Conservation (phyloP, 2,888 invertebrate genomes). For the Megamerina dolium region DNA sequence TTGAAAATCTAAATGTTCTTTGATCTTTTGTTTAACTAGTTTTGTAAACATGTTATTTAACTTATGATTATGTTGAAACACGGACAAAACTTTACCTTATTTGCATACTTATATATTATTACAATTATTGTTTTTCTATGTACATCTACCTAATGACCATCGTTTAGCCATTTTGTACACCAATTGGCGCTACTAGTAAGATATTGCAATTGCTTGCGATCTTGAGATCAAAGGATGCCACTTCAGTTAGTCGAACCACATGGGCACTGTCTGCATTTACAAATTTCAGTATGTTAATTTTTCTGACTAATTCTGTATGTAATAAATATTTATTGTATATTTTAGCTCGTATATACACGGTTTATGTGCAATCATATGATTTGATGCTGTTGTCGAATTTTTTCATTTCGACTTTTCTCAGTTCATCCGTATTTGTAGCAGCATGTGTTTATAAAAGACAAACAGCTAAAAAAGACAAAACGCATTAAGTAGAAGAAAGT, state of each 20-base stretch:
- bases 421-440: constrained; percentile 64
- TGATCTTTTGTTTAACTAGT: no score
- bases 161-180: constrained; percentile 51
- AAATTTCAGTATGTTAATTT: constrained; percentile 65
- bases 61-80: no score
- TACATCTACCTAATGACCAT: no score
- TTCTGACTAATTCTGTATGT: not conserved
- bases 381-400: constrained; percentile 67
- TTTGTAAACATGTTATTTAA: no score
- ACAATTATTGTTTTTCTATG: no score
- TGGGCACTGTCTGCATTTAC: constrained; percentile 79
- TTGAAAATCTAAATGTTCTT: no score
- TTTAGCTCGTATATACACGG: constrained; percentile 75
- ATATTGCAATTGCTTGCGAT: constrained; percentile 72
- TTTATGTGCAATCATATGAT: constrained; percentile 73
- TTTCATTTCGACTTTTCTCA: constrained; percentile 62
- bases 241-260: constrained; percentile 70
- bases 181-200: constrained; percentile 78
- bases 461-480: constrained; percentile 29
- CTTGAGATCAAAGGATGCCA: constrained; percentile 62
- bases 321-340: constrained; percentile 25
- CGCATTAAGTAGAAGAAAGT: no score
- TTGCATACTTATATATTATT: no score
- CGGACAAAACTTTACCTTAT: no score
- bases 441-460: constrained; percentile 61